Evolutionary conservation across 2,888 invertebrate species (phyloP).

Genomic region (Cataglyphis albicans): DNA sequence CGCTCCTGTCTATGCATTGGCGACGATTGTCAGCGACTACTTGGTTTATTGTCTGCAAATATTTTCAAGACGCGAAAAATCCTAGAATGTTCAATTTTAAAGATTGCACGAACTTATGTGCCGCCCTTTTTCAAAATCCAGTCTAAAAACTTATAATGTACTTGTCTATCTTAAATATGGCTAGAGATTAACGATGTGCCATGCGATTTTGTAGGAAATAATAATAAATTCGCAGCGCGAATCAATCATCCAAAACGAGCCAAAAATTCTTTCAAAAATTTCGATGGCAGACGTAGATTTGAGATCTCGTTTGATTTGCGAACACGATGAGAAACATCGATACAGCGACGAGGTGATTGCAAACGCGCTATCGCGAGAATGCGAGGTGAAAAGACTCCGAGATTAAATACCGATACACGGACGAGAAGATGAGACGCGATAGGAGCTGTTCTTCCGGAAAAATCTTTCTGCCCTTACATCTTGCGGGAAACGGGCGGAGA

Average conservation of each 20-base stretch:
- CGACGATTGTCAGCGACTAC: background rate
- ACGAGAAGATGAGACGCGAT: slow-evolving; percentile 27
- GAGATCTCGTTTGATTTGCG: slow-evolving; percentile 36
- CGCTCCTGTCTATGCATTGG: background rate
- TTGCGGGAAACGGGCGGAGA: background rate
- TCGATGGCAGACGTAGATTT: slow-evolving; percentile 17
- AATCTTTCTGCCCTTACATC: slow-evolving; percentile 47
- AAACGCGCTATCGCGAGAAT: slow-evolving; percentile 60
- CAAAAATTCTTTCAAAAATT: background rate
- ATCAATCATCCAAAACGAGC: slow-evolving; percentile 8
- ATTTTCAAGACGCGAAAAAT: background rate
- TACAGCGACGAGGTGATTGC: slow-evolving; percentile 48
- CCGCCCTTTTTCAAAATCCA: background rate
- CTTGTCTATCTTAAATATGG: background rate
- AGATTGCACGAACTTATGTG: background rate
- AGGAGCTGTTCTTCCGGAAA: slow-evolving; percentile 54
- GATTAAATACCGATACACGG: slow-evolving; percentile 71
- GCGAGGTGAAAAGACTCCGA: slow-evolving; percentile 59
- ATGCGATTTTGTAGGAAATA: background rate
- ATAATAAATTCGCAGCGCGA: background rate
- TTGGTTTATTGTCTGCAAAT: background rate
- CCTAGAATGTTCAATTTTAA: background rate
- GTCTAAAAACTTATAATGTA: background rate
- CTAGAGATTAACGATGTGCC: background rate
- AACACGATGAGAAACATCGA: slow-evolving; percentile 59